Evolutionary conservation across 2,888 invertebrate species (phyloP), one percentile per base, ranked within the genome.

Genomic region (Didymodactylos carnosus): DNA sequence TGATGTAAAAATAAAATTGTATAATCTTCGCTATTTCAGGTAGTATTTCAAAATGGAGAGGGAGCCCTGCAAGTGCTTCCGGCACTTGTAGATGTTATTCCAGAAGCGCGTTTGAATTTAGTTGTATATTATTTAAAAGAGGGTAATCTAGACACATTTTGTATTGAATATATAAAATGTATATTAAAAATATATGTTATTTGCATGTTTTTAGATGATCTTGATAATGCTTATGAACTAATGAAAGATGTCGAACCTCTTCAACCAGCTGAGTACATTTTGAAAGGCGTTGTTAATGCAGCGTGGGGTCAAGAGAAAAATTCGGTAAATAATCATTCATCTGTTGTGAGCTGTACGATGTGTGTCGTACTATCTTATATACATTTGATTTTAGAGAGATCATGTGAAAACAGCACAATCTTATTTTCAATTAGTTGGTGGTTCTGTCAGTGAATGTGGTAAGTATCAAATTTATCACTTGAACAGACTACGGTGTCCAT

Each of bases 231-330:
- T 0, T 90, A 90, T 78, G 88, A 89, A 46, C 83, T 97, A 62
- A 88, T 95, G 79, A 92, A 92, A 81, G 91, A 94, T 73, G 83
- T 95, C 72, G 93, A 94, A 80, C 92, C 97, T 0, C 89, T 91
- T 2, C 90, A 91, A 3, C 93, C 97, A 0, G 90, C 94, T 78
- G 97, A 98, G 82, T 95, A 94, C 81, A 93, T 97, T 77, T 86
- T 99, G 53, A 91, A 97, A 81, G 98, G 93, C 0, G 93, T 97
- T 29, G 94, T 95, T 0, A 92, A 94, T 81, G 93, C 94, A 0
- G 88, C 91, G 0, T 86, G 94, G 40, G 97, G 93, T 1, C 95
- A 95, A 80, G 92, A 94, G 79, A 88, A 90, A 76, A 89, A 90
- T 76, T 92, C 93, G 77, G 93, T 93, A 83, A 86, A 87, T 85